These are phyloP conservation scores for Drosophila prostipennis DNA, from an alignment of 2,888 invertebrate species.

Conservation along the genomic window DNA sequence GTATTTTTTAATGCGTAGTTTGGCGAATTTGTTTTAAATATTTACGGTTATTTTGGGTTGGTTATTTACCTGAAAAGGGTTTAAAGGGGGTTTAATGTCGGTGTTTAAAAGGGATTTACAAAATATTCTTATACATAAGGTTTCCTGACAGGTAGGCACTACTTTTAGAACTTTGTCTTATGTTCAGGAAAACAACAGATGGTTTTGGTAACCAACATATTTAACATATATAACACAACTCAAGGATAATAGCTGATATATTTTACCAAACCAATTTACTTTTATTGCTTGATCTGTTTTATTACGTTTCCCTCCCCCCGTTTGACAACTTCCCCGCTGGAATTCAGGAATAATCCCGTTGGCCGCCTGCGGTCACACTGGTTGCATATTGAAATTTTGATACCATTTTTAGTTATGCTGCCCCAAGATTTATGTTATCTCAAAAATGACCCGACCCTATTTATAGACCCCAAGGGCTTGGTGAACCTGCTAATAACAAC, in stretches of 20 bases:
- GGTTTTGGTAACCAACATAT: background rate
- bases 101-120: background rate
- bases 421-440: constrained; percentile 43
- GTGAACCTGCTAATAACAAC: too few relatives aligned
- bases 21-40: constrained; percentile 22
- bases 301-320: background rate
- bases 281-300: background rate
- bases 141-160: background rate
- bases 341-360: background rate
- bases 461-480: background rate
- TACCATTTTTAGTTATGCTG: constrained; percentile 71
- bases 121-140: background rate
- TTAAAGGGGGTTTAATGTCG: background rate
- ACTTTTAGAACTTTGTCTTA: background rate
- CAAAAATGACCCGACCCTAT: constrained; percentile 19
- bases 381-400: constrained; percentile 64
- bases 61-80: background rate
- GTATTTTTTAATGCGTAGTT: constrained; percentile 11
- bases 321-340: constrained; percentile 1
- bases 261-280: too few relatives aligned
- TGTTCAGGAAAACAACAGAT: background rate
- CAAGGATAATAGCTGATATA: too few relatives aligned
- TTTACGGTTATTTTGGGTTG: constrained; percentile 4
- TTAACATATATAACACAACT: background rate
- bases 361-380: constrained; percentile 32